Percentiles rank a stretch among this genome's conserved stretches.
phyloP scores from a whole-genome alignment of 2,113 vertebrate genomes.

The Pachyramphus minor region DNA sequence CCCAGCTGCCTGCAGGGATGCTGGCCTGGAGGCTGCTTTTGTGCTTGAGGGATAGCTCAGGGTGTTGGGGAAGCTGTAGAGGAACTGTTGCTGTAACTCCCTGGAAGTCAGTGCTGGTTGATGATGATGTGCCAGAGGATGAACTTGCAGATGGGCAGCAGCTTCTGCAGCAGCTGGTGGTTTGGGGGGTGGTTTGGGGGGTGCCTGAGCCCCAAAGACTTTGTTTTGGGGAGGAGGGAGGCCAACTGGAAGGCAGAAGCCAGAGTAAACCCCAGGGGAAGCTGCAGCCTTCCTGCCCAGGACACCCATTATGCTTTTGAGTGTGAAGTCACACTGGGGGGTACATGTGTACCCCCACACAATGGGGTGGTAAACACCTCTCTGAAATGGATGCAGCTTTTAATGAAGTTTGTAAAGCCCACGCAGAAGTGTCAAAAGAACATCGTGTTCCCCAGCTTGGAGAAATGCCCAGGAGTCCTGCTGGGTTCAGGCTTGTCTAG shows the following conservation, averaged over 20 bases:
- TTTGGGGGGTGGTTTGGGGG: not conserved
- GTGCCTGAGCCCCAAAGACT: not conserved
- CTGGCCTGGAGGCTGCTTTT: not conserved
- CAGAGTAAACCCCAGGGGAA: not conserved
- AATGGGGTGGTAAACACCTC: not conserved
- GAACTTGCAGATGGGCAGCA: not conserved
- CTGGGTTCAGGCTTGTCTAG: not conserved
- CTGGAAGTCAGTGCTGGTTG: not conserved
- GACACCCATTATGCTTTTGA: not conserved
- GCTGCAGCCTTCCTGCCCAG: not conserved
- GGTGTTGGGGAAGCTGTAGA: not conserved
- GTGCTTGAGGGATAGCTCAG: not conserved
- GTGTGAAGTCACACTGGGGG: not conserved
- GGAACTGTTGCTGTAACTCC: not conserved
- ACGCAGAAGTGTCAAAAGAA: not conserved
- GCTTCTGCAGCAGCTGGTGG: not conserved
- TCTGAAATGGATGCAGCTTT: not conserved
- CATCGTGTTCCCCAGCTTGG: slow-evolving; percentile 34
- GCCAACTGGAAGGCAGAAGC: not conserved
- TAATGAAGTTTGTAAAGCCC: not conserved
- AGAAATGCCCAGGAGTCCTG: not conserved
- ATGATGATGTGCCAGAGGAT: not conserved
- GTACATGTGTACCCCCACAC: too few species aligned
- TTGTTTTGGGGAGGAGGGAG: not conserved
- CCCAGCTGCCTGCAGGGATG: not conserved